Evolutionary conservation across 2,113 vertebrate species (phyloP), one percentile per base, ranked within the genome.

Genomic region (Scomber japonicus): DNA sequence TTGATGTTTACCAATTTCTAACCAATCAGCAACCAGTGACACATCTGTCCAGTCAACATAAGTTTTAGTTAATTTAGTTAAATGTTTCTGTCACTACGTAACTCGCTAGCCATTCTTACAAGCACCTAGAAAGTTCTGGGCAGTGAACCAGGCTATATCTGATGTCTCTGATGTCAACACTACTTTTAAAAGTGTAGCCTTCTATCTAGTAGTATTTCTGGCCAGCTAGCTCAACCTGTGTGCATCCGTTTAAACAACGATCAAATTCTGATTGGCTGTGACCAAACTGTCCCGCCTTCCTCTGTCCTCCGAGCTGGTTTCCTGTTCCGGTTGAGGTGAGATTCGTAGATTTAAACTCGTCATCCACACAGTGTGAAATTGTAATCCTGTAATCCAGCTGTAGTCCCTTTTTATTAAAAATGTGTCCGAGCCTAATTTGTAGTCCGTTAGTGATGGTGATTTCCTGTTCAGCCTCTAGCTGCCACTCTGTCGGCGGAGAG

Each of bases 221-320:
- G 21, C 46, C 3, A 46, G n/a, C 24, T 62, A 61, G 46, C 24
- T 5, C 70, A 46, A 50, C 59, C 27, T 53, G 30, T 59, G 24
- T 45, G 30, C 3, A 0, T 31, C 44, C 31, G 4, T 61, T 5
- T n/a, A 35, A 27, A 8, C 21, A 21, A 21, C 21, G 48, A 55
- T 31, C 48, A 21, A 27, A 13, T n/a, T 31, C 31, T 76, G 54
- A 75, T 51, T 71, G 60, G 61, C 11, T 44, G 59, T 76, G 85
- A 78, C 61, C 79, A 65, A 81, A 72, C 78, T 63, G 71, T 45
- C 71, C 27, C 73, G 56, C 49, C 79, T 17, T 35, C 75, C 63
- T 78, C 57, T 3, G n/a, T n/a, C 70, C n/a, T 69, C 71, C 64
- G 27, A n/a, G 64, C 67, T 13, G 19, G n/a, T 35, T 71, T 16